Conservation (phyloP, 2,113 vertebrate species). For the Edolisoma coerulescens region DNA sequence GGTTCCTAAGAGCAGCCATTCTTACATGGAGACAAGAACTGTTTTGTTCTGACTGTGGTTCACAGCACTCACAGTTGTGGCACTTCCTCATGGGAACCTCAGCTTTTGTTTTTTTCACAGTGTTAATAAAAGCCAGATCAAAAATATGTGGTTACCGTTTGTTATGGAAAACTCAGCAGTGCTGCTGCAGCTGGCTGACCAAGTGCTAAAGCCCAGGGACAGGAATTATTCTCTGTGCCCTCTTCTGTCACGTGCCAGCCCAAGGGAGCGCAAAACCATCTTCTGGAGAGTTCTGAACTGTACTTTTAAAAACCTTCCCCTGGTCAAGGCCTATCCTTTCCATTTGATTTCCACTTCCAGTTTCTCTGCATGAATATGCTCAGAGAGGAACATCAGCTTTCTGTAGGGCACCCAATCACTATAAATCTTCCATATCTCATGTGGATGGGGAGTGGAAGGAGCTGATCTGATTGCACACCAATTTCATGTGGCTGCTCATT, state of each 20-base stretch:
- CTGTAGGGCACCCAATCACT: neutral
- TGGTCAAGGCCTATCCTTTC: neutral
- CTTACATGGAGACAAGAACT: neutral
- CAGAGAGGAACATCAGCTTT: neutral
- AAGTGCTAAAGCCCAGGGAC: neutral
- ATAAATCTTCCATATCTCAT: neutral
- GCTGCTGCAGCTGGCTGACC: neutral
- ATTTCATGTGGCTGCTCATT: neutral
- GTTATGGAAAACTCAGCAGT: neutral
- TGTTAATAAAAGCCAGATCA: neutral
- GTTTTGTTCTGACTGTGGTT: neutral
- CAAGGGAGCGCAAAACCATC: neutral
- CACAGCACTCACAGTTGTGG: neutral
- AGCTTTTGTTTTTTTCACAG: neutral
- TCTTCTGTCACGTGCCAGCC: neutral
- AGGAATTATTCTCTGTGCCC: neutral
- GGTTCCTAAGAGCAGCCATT: neutral
- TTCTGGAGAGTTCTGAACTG: neutral
- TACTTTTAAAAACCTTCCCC: neutral
- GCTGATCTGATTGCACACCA: neutral
- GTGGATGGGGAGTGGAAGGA: fast-evolving
- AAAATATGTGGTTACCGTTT: neutral
- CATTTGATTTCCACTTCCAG: neutral
- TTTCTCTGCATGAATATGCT: neutral
- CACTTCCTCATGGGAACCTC: neutral